Percentiles rank a stretch among this genome's conserved stretches.
phyloP scores from a whole-genome alignment of 2,797 vertebrate genomes.

The Poecilia wingei region DNA sequence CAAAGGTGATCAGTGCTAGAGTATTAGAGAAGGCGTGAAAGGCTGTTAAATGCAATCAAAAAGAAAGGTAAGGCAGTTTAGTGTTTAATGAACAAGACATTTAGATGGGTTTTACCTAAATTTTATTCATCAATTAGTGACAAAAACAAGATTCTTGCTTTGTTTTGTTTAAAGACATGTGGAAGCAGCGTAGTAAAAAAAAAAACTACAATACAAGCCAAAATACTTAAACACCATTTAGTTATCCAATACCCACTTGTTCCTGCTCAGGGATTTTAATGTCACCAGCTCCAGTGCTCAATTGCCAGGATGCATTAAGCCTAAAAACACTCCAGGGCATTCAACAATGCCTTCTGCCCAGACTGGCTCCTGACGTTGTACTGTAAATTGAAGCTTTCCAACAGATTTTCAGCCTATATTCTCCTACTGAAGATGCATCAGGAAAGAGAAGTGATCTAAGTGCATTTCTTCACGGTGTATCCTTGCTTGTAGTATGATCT shows the following conservation, averaged over 20 bases:
- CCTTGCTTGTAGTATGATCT: neutral
- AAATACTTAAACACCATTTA: neutral
- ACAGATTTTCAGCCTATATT: neutral
- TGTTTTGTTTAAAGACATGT: neutral
- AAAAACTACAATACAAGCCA: neutral
- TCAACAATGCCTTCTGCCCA: neutral
- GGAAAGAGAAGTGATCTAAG: neutral
- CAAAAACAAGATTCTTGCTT: neutral
- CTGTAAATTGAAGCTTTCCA: neutral
- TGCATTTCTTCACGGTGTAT: neutral
- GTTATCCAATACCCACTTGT: neutral
- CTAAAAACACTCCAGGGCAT: neutral
- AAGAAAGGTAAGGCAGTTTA: neutral
- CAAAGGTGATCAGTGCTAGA: slow-evolving; percentile 6
- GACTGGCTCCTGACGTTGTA: neutral
- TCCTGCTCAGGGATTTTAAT: neutral
- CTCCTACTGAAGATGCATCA: neutral
- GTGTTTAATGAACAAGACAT: neutral
- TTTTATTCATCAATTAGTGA: neutral
- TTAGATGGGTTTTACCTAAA: neutral
- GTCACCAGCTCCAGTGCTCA: neutral
- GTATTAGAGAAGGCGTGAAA: neutral
- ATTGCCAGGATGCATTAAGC: neutral
- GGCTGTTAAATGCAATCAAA: neutral
- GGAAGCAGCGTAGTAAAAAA: neutral